Base-by-base conservation (phyloP, 1,140 invertebrate species). In the Gerris buenoi region DNA sequence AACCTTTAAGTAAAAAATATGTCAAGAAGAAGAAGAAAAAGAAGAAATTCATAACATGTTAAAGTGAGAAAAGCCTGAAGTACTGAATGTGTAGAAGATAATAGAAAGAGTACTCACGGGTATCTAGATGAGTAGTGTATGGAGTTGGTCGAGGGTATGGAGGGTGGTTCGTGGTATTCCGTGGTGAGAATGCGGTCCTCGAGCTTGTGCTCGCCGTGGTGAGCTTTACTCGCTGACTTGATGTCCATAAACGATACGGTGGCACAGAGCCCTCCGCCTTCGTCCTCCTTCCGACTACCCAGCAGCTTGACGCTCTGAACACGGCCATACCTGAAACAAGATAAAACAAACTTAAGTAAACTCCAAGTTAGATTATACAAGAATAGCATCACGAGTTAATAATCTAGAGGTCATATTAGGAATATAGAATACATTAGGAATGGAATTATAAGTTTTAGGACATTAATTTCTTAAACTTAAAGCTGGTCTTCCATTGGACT, bases 161-260 rank as follows among this genome's bases (percentile, higher is more conserved):
- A 85, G 70, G 85, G 83, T 70, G 91, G 91, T 78, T 95, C 91
- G 82, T 95, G 93, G 81, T 95, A 96, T 76, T 93, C 89, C 70
- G 92, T 95, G 76, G 88, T 90, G 77, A 95, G 84, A 70, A 86
- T 84, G 74, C 88, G 81, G 73, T 93, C 88, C 77, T 93, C 90
- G 77, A 95, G 79, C 73, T 88, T 89, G 78, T 94, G 90, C 76
- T 95, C 91, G 72, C 86, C 85, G 77, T 88, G 88, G 78, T 94
- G 90, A 65, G 93, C 93, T 81, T 95, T 95, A 73, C 90, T 86
- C 74, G 93, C 93, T 73, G 91, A 94, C 80, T 92, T 93, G 81
- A 95, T 95, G 84, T 96, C 93, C 85, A 94, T 94, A 83, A 95
- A 95, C 75, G 92, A 91, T 77, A 95, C 91, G 74, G 91, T 93